Evolutionary conservation across 2,888 invertebrate genomes (phyloP).

Genomic region (Brachynemurus nebulosus): DNA sequence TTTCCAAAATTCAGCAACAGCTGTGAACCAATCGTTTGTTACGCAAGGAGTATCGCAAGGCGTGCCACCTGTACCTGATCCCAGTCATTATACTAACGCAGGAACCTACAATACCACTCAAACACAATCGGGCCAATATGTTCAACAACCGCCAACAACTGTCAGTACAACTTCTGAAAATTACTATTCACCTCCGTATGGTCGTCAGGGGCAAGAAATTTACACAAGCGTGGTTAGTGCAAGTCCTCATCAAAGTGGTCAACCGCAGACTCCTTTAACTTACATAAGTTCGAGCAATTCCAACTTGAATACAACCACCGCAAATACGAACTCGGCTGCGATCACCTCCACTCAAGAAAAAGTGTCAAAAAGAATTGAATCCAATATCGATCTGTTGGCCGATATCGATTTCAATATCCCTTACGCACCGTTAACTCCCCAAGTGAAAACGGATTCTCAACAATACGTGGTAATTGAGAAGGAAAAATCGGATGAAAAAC

Average conservation of each 20-base stretch:
- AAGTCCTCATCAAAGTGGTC: too few species aligned
- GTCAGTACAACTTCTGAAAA: constrained; percentile 19
- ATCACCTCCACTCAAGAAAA: constrained; percentile 2
- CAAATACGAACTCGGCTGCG: neutral
- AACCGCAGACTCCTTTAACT: constrained; percentile 22
- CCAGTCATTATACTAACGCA: constrained; percentile 33
- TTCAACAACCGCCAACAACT: constrained; percentile 16
- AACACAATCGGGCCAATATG: constrained; percentile 33
- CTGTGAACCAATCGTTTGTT: constrained; percentile 24
- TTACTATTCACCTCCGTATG: constrained; percentile 36
- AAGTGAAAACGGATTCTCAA: too few species aligned
- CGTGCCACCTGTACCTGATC: constrained; percentile 26
- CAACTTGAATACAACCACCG: constrained; percentile 12
- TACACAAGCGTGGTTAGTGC: too few species aligned
- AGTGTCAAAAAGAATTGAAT: constrained; percentile 21
- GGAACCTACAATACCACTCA: constrained; percentile 34
- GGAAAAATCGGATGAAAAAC: constrained; percentile 6
- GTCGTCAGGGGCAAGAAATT: constrained; percentile 26
- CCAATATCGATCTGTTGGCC: constrained; percentile 57
- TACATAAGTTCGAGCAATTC: constrained; percentile 26
- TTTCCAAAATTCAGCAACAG: constrained; percentile 34
- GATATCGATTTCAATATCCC: constrained; percentile 61
- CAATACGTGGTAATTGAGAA: constrained; percentile 12
- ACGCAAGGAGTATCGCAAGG: constrained; percentile 18
- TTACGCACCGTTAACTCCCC: constrained; percentile 48